These are phyloP conservation scores for Addax nasomaculatus DNA, from an alignment of 2,113 vertebrate species.

Conservation along the genomic window DNA sequence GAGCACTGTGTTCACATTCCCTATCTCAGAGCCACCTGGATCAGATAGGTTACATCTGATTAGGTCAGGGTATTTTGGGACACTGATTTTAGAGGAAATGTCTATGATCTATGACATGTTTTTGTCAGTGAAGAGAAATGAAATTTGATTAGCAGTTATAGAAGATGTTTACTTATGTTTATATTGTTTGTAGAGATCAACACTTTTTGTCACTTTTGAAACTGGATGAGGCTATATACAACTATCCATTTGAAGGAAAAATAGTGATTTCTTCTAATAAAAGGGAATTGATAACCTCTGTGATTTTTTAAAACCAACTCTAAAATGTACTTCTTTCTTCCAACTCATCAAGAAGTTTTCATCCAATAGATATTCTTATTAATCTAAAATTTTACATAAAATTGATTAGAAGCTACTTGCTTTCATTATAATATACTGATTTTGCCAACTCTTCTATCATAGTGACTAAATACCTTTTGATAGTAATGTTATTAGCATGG, in stretches of 20 bases:
- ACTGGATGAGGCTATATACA: neutral
- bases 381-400: neutral
- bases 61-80: neutral
- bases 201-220: neutral
- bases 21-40: neutral
- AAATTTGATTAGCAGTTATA: neutral
- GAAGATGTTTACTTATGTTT: neutral
- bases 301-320: conserved; percentile 17
- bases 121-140: neutral
- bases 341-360: neutral
- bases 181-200: neutral
- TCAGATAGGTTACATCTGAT: neutral
- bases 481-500: neutral
- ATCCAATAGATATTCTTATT: neutral
- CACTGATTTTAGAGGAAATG: neutral
- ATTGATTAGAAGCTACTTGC: neutral
- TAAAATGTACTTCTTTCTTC: neutral
- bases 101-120: neutral
- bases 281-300: neutral
- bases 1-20: neutral
- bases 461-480: neutral
- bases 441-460: neutral
- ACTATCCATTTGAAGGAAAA: neutral
- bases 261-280: neutral
- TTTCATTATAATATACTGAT: neutral